A percentile compares a stretch with the other conserved stretches of the same genome.
Evolutionary conservation across 2,888 invertebrate species (phyloP).

Genomic region (Leptopilina myrica): DNA sequence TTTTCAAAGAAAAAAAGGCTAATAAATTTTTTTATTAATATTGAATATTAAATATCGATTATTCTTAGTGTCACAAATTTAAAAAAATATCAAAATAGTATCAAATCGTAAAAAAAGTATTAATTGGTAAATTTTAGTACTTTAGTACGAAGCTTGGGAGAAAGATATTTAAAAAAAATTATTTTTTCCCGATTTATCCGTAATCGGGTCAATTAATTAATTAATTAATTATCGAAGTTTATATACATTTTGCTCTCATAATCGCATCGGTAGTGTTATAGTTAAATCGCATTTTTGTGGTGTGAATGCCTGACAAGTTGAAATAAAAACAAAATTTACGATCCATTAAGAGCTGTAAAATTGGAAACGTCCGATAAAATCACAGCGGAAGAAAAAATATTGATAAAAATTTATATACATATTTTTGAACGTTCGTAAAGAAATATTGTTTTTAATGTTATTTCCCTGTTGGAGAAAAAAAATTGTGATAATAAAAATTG

Average conservation of each 20-base stretch:
- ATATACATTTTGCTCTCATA: background rate
- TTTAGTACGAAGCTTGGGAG: no score
- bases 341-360: slow-evolving; percentile 12
- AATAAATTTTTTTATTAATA: no score
- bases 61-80: no score
- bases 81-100: no score
- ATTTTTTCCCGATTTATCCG: no score
- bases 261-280: background rate
- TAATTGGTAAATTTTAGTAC: no score
- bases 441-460: background rate
- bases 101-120: no score
- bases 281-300: background rate
- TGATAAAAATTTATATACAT: background rate
- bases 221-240: background rate
- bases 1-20: no score
- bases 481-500: no score
- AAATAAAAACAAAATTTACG: slow-evolving; percentile 20
- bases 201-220: background rate
- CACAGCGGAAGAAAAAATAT: background rate
- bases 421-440: background rate
- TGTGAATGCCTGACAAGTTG: background rate
- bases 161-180: no score
- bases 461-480: background rate
- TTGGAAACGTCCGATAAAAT: slow-evolving; percentile 14
- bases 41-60: no score